Conservation (phyloP, 2,888 invertebrate genomes). For the Drosophila parthenogenetica region DNA sequence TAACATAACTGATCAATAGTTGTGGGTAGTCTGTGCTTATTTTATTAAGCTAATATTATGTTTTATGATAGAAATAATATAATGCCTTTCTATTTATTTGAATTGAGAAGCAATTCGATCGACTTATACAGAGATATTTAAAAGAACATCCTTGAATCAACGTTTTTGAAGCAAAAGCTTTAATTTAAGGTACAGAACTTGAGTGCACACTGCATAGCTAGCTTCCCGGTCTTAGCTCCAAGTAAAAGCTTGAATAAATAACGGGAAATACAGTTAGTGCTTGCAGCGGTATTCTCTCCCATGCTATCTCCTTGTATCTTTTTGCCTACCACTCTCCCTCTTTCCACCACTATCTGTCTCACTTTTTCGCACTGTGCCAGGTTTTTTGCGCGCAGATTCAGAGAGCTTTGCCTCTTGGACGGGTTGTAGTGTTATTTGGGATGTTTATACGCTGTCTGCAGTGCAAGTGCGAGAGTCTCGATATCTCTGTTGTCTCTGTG, state of each 20-base stretch:
- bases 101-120: too few species aligned
- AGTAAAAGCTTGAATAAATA: slow-evolving; percentile 31
- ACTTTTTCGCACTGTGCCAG: background rate
- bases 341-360: slow-evolving; percentile 11
- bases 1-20: too few species aligned
- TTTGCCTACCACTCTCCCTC: slow-evolving; percentile 23
- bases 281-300: background rate
- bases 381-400: slow-evolving; percentile 55
- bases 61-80: too few species aligned
- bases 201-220: background rate
- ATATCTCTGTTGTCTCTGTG: slow-evolving; percentile 68
- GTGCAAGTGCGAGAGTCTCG: slow-evolving; percentile 49
- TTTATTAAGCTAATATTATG: too few species aligned
- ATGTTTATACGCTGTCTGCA: slow-evolving; percentile 51
- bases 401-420: slow-evolving; percentile 54
- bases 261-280: slow-evolving; percentile 42
- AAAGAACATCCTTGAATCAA: too few species aligned
- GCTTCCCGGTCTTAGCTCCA: slow-evolving; percentile 22
- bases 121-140: too few species aligned
- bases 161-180: background rate
- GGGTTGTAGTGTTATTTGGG: slow-evolving; percentile 49
- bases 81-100: too few species aligned
- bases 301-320: slow-evolving; percentile 1
- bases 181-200: background rate
- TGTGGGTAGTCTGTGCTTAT: too few species aligned